Evolutionary conservation across 2,113 vertebrate genomes (phyloP).

Genomic region (Propithecus coquereli): DNA sequence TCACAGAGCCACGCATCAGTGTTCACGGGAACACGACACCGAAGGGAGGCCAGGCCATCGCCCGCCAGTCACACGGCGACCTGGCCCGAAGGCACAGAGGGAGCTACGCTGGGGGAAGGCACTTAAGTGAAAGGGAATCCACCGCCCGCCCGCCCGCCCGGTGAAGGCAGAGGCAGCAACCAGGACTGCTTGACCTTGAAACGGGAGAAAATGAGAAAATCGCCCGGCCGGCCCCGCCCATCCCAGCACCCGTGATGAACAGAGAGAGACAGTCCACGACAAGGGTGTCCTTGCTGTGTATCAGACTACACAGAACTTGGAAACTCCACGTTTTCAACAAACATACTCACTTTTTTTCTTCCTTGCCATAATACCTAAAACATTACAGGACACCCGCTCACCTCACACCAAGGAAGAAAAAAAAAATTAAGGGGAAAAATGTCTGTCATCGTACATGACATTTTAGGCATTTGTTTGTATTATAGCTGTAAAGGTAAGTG

Average conservation of each 20-base stretch:
- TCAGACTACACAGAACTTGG: background rate
- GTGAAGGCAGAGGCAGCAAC: constrained; percentile 22
- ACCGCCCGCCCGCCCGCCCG: constrained; percentile 1
- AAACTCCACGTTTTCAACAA: background rate
- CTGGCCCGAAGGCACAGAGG: constrained; percentile 20
- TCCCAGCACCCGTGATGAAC: background rate
- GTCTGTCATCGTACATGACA: background rate
- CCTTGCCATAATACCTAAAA: background rate
- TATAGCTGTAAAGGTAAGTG: background rate
- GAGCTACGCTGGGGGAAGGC: constrained; percentile 37
- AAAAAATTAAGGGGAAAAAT: background rate
- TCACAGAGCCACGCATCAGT: background rate
- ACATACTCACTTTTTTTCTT: background rate
- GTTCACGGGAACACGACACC: constrained; percentile 51
- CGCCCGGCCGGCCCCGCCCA: background rate
- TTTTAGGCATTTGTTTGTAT: background rate
- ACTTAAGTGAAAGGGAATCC: constrained; percentile 70
- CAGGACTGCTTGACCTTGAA: constrained; percentile 44
- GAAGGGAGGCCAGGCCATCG: background rate
- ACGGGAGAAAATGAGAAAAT: constrained; percentile 30
- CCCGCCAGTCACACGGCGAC: background rate
- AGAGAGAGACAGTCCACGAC: constrained; percentile 22
- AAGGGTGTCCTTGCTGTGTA: background rate
- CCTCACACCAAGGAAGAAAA: background rate
- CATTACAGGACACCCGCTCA: background rate